phyloP scores from a whole-genome alignment of 2,797 vertebrate genomes.

The Heterohyrax brucei region DNA sequence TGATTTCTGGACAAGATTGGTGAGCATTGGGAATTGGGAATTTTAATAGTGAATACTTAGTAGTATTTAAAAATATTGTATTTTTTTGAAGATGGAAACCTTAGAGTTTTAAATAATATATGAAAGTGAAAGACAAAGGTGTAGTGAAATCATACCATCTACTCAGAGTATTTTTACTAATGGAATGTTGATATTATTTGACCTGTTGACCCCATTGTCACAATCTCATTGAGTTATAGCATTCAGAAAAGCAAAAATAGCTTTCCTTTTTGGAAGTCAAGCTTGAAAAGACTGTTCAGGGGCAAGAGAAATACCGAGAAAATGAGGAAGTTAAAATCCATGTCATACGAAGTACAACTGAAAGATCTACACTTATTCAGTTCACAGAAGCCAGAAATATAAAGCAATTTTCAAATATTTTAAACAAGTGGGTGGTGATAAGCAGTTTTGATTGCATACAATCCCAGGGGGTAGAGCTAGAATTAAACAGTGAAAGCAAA shows the following conservation, averaged over 20 bases:
- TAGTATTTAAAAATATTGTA: background rate
- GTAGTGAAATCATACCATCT: background rate
- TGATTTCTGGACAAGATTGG: background rate
- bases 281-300: background rate
- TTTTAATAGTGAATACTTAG: conserved; percentile 2
- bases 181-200: background rate
- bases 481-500: background rate
- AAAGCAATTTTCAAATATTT: conserved; percentile 6
- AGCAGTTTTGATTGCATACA: background rate
- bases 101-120: background rate
- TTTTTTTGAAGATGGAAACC: background rate
- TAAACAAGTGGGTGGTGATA: background rate
- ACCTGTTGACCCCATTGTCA: background rate
- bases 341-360: background rate
- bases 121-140: background rate
- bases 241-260: background rate
- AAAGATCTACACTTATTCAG: background rate
- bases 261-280: background rate
- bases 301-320: conserved; percentile 8
- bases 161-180: conserved; percentile 8
- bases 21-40: background rate
- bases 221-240: background rate
- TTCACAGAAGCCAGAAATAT: background rate
- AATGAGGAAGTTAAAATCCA: background rate
- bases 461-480: background rate